Evolutionary conservation across 2,113 vertebrate species (phyloP).

Genomic region (Aythya baeri): DNA sequence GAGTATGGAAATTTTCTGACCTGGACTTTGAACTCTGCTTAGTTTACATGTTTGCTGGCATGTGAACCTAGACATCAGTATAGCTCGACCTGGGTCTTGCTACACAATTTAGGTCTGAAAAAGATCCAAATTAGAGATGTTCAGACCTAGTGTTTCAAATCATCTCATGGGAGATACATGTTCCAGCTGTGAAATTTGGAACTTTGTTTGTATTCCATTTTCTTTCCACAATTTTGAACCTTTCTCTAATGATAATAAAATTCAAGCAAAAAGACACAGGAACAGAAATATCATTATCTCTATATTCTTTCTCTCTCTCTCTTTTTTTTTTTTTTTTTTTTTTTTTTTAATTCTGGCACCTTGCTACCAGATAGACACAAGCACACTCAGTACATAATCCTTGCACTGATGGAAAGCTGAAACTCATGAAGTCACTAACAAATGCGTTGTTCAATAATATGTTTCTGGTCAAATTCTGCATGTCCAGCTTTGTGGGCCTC

Average conservation of each 20-base stretch:
- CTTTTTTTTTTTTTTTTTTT: background rate
- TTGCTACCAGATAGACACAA: background rate
- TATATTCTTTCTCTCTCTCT: background rate
- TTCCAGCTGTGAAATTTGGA: background rate
- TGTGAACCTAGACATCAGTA: background rate
- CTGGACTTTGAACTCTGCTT: background rate
- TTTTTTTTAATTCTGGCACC: background rate
- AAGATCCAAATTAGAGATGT: background rate
- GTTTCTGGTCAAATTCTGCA: background rate
- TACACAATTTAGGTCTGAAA: background rate
- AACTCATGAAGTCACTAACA: background rate
- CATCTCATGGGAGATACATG: background rate
- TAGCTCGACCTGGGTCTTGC: background rate
- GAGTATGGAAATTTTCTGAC: slow-evolving; percentile 11
- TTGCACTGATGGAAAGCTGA: background rate
- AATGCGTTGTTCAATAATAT: background rate
- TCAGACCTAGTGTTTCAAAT: background rate
- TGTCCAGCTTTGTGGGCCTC: background rate
- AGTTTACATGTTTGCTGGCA: background rate
- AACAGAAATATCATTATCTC: background rate
- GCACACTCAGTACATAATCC: accelerated
- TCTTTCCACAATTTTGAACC: background rate
- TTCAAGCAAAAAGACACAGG: background rate
- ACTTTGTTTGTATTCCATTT: background rate
- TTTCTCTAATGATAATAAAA: background rate